These are phyloP conservation scores for Glyptemys insculpta DNA, from an alignment of 2,797 vertebrate genomes.

Conservation along the genomic window DNA sequence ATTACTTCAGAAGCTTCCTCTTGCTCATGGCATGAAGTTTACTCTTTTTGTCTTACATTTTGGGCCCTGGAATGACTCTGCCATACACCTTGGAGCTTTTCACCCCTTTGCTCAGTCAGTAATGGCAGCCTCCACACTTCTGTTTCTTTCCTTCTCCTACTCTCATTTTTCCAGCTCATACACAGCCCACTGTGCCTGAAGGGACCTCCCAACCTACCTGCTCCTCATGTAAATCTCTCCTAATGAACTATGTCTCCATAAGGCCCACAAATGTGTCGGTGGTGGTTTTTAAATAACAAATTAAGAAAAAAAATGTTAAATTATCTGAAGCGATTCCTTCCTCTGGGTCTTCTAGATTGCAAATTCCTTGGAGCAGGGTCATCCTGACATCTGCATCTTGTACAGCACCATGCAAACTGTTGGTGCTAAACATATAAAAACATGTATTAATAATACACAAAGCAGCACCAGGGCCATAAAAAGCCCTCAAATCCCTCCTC, in stretches of 20 bases:
- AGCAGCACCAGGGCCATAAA: neutral
- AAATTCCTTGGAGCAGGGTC: neutral
- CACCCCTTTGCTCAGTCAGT: neutral
- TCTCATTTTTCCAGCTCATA: neutral
- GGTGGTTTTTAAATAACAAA: neutral
- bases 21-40: neutral
- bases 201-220: conserved; percentile 1
- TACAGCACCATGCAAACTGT: neutral
- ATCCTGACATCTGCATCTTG: neutral
- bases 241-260: neutral
- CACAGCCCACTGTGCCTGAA: neutral
- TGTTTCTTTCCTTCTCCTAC: neutral
- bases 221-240: neutral
- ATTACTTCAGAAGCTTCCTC: neutral
- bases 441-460: neutral
- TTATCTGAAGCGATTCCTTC: neutral
- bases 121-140: neutral
- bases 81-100: neutral
- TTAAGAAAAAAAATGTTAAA: conserved; percentile 10
- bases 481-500: neutral
- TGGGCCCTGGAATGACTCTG: neutral
- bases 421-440: neutral
- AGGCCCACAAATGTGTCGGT: neutral
- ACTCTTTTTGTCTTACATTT: neutral
- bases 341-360: neutral